A percentile compares a stretch with the other conserved stretches of the same genome.
phyloP scores from a whole-genome alignment of 2,888 invertebrate species.

The Synanthedon formicaeformis region DNA sequence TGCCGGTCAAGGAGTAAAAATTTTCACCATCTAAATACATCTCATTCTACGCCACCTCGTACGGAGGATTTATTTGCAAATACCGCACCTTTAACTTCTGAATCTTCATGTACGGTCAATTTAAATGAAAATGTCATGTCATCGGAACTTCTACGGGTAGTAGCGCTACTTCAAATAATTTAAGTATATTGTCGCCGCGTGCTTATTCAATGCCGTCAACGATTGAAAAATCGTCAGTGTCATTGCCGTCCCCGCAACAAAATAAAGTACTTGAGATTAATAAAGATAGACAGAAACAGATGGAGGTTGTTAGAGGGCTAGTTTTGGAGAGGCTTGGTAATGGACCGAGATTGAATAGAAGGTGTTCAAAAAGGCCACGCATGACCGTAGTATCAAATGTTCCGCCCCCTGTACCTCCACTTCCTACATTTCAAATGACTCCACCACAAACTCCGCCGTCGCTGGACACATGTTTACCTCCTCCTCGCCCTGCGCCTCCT shows the following conservation, averaged over 20 bases:
- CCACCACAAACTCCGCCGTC: conserved; percentile 16
- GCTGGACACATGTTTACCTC: conserved; percentile 13
- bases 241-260: conserved; percentile 47
- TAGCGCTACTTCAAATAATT: conserved; percentile 16
- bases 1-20: conserved; percentile 62
- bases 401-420: conserved; percentile 41
- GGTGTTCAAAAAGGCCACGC: conserved; percentile 24
- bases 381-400: conserved; percentile 15
- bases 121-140: too few relatives aligned
- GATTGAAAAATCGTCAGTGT: conserved; percentile 25
- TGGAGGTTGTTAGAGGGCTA: conserved; percentile 84
- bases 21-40: conserved; percentile 22
- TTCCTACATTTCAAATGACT: conserved; percentile 22
- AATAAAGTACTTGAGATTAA: conserved; percentile 81
- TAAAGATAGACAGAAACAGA: conserved; percentile 84
- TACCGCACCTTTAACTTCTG: too few relatives aligned
- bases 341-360: conserved; percentile 22
- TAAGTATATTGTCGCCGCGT: conserved; percentile 31
- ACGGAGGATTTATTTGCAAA: too few relatives aligned
- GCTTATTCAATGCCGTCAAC: conserved; percentile 23
- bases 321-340: conserved; percentile 80
- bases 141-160: too few relatives aligned
- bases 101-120: too few relatives aligned
- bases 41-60: too few relatives aligned
- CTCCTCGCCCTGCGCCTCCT: conserved; percentile 34